Evolutionary conservation across 2,888 invertebrate genomes (phyloP).

Genomic region (Deilephila porcellus): DNA sequence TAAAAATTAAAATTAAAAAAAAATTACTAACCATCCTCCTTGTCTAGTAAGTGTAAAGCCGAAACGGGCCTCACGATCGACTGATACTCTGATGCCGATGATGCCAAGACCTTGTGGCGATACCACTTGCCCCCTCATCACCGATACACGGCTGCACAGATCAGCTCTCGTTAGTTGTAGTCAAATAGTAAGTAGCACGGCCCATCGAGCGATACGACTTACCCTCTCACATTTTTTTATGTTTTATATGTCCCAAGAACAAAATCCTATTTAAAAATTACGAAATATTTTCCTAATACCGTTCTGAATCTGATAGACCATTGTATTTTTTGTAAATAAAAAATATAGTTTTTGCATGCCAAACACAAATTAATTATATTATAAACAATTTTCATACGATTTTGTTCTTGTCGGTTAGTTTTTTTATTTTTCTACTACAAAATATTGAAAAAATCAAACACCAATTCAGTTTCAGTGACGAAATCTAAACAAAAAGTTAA

Average conservation of each 20-base stretch:
- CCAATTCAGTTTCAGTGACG: not conserved
- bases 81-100: constrained; percentile 98
- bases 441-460: not conserved
- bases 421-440: no score
- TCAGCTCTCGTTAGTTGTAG: constrained; percentile 66
- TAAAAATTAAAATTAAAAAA: not conserved
- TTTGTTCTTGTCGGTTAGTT: no score
- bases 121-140: constrained; percentile 98
- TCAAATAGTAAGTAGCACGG: constrained; percentile 53
- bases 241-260: not conserved
- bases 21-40: constrained; percentile 94
- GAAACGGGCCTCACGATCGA: constrained; percentile 96
- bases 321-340: no score
- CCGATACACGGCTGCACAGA: constrained; percentile 97
- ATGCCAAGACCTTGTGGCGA: constrained; percentile 97
- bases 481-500: constrained; percentile 31
- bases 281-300: no score
- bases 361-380: no score
- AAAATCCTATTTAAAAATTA: not conserved
- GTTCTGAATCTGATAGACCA: no score
- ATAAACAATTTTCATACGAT: no score
- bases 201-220: constrained; percentile 55
- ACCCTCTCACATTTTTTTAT: not conserved
- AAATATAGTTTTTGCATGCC: no score
- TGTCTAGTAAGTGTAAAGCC: constrained; percentile 97